Base-by-base conservation (phyloP, 2,113 vertebrate species). In the Petroica traversi region DNA sequence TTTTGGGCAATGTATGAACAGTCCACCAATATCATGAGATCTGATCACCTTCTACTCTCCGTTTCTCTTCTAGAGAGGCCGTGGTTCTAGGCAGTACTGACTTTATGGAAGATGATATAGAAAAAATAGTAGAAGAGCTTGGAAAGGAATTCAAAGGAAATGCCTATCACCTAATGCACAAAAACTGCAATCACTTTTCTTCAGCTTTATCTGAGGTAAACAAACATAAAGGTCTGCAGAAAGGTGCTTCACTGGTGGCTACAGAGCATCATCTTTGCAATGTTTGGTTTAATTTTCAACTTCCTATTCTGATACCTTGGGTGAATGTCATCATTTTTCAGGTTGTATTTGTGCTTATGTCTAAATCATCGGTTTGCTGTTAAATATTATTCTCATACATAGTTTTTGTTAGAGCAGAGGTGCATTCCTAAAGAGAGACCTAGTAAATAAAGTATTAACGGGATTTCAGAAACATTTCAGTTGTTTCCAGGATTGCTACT, bases 131-230 rank as follows among this genome's bases (percentile, higher is more conserved):
- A 82, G 99, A 99, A 97, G 99, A 99, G 94, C 98, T 99, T 98
- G 99, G 99, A 85, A 99, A 99, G 94, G 99, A 99, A 95, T 99
- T 99, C 97, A 99, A 99, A 98, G 99, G 99, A 91, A 99, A 99
- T 58, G 99, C 99, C 80, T 99, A 99, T 97, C 99, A 99, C 94
- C 98, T 99, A 95, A 99, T 99, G 99, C 99, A 99, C 98, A 99
- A 99, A 98, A 99, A 99, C 98, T 99, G 99, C 98, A 99, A 99
- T 98, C 99, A 99, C 97, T 99, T 99, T 96, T 99, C 99, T 97
- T 99, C 99, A 68, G 98, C 99, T 75, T 98, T 99, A 91, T 99
- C 99, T 19, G 99, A 99, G 99, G 99, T 99, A 96, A 96, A 75
- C 71, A 85, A 77, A 52, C n/a, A 7, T 57, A 16, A 64, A 73